Conservation (phyloP, 2,797 vertebrate genomes). For the Ctenosaura bakeri region DNA sequence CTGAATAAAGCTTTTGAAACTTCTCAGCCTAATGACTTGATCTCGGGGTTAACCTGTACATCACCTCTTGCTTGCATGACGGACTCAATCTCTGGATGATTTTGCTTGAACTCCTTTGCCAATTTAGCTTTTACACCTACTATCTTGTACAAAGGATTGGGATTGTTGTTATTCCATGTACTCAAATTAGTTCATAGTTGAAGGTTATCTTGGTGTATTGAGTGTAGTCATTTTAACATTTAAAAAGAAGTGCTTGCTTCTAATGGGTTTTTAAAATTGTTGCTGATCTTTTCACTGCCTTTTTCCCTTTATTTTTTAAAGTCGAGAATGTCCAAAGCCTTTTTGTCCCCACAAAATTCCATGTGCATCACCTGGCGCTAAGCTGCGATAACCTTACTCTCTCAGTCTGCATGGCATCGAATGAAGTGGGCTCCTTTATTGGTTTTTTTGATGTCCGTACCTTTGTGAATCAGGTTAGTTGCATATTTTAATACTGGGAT, state of each 20-base stretch:
- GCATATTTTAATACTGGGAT: neutral
- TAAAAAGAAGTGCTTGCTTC: neutral
- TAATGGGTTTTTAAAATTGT: neutral
- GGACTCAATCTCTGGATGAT: too few species aligned
- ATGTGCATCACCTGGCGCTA: constrained; percentile 90
- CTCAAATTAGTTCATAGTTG: too few species aligned
- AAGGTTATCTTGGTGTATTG: too few species aligned
- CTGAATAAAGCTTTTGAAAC: too few species aligned
- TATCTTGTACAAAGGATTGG: too few species aligned
- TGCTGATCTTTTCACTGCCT: neutral
- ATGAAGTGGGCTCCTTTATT: constrained; percentile 81
- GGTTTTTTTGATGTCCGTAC: constrained; percentile 93
- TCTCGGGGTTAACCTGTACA: too few species aligned
- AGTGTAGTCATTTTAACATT: too few species aligned
- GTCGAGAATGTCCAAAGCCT: constrained; percentile 80
- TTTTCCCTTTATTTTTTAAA: constrained; percentile 54
- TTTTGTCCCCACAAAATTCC: constrained; percentile 83
- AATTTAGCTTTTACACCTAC: too few species aligned
- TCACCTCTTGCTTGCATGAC: too few species aligned
- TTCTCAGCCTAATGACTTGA: too few species aligned
- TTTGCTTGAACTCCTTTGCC: too few species aligned
- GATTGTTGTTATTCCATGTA: too few species aligned
- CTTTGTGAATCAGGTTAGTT: constrained; percentile 90
- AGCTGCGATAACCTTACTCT: constrained; percentile 93
- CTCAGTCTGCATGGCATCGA: constrained; percentile 88